Conservation (phyloP, 2,113 vertebrate species). For the Atherinomorus stipes region DNA sequence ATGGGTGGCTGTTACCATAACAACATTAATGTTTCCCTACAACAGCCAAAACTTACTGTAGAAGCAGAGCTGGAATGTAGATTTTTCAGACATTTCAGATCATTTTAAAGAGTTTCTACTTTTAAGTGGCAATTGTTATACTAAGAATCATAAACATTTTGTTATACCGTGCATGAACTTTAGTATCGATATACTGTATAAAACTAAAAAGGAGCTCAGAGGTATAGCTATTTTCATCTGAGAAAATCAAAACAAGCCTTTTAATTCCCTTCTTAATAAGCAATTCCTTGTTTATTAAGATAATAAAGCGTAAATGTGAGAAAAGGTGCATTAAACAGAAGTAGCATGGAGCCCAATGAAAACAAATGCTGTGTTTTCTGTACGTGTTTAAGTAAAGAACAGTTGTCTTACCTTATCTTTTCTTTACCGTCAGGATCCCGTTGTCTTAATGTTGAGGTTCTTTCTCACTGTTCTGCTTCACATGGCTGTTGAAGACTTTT, state of each 20-base stretch:
- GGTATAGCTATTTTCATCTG: neutral
- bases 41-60: slow-evolving; percentile 29
- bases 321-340: too few relatives aligned
- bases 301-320: too few relatives aligned
- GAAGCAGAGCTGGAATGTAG: neutral
- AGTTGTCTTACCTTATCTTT: slow-evolving; percentile 53
- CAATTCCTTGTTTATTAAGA: too few relatives aligned
- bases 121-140: neutral
- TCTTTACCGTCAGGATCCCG: slow-evolving; percentile 2
- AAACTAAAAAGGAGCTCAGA: too few relatives aligned
- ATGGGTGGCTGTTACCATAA: slow-evolving; percentile 50
- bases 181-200: too few relatives aligned
- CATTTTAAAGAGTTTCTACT: neutral
- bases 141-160: neutral
- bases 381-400: too few relatives aligned
- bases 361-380: too few relatives aligned
- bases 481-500: slow-evolving; percentile 59
- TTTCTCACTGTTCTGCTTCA: slow-evolving; percentile 11
- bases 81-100: neutral
- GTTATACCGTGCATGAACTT: too few relatives aligned
- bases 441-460: slow-evolving; percentile 1
- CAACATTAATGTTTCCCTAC: slow-evolving; percentile 53
- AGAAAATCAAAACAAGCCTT: fast-evolving
- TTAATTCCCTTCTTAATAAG: too few relatives aligned
- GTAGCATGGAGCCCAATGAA: too few relatives aligned